Conservation (phyloP, 2,113 vertebrate genomes). For the Phyllostomus discolor region DNA sequence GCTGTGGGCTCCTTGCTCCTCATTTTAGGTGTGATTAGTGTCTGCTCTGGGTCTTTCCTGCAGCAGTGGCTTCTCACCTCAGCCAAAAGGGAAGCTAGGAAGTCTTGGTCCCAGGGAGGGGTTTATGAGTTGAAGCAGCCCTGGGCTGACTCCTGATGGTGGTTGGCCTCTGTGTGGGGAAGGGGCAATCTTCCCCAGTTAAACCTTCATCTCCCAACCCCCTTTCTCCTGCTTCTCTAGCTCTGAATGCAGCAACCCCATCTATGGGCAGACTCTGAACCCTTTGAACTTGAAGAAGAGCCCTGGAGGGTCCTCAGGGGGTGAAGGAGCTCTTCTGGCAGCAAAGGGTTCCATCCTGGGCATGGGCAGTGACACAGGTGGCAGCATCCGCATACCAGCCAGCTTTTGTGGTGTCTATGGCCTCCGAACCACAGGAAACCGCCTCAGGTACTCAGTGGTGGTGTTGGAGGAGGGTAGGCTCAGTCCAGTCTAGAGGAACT, state of each 20-base stretch:
- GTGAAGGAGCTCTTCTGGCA: conserved; percentile 80
- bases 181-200: background rate
- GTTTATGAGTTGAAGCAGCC: background rate
- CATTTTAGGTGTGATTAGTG: background rate
- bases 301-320: conserved; percentile 80
- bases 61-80: background rate
- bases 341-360: conserved; percentile 81
- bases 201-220: background rate
- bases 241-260: conserved; percentile 84
- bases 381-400: conserved; percentile 80
- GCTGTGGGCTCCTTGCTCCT: background rate
- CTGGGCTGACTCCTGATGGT: background rate
- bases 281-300: conserved; percentile 81
- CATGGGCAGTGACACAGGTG: conserved; percentile 78
- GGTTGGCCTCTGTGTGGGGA: background rate
- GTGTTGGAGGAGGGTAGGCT: background rate
- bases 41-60: background rate
- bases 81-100: background rate
- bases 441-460: conserved; percentile 29
- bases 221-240: conserved; percentile 64
- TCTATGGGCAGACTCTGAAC: conserved; percentile 81
- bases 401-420: conserved; percentile 83
- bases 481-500: background rate
- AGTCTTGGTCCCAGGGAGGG: background rate
- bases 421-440: conserved; percentile 75